Conservation (phyloP, 2,113 vertebrate genomes). For the Calyptommatus sinebrachiatus region DNA sequence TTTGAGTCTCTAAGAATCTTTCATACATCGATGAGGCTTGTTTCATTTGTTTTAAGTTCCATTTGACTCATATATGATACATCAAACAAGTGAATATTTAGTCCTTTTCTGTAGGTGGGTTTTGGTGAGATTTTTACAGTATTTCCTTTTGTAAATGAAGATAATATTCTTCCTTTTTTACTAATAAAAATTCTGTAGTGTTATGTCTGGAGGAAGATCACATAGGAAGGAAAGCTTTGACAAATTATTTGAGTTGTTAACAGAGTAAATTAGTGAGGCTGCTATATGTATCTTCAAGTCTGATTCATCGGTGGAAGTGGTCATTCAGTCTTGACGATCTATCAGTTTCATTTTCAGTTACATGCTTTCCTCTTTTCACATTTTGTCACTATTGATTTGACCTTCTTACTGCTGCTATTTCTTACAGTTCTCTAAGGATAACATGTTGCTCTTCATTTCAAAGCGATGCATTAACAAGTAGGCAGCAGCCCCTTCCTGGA, state of each 20-base stretch:
- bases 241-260: background rate
- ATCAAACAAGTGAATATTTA: no score
- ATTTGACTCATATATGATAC: no score
- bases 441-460: background rate
- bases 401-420: background rate
- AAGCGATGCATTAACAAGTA: background rate
- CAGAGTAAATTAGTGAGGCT: background rate
- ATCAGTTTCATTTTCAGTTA: background rate
- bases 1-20: no score
- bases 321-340: background rate
- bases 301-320: background rate
- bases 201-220: background rate
- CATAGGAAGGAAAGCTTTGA: background rate
- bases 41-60: no score
- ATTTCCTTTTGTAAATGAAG: no score
- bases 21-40: no score
- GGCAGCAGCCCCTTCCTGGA: background rate
- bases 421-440: background rate
- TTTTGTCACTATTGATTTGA: background rate
- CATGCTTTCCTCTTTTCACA: background rate
- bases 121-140: no score
- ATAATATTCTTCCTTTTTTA: background rate
- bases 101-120: no score
- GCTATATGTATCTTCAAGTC: rapidly evolving
- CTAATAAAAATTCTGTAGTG: rapidly evolving